Evolutionary conservation across 2,113 vertebrate genomes (phyloP).

Genomic region (Equus quagga): DNA sequence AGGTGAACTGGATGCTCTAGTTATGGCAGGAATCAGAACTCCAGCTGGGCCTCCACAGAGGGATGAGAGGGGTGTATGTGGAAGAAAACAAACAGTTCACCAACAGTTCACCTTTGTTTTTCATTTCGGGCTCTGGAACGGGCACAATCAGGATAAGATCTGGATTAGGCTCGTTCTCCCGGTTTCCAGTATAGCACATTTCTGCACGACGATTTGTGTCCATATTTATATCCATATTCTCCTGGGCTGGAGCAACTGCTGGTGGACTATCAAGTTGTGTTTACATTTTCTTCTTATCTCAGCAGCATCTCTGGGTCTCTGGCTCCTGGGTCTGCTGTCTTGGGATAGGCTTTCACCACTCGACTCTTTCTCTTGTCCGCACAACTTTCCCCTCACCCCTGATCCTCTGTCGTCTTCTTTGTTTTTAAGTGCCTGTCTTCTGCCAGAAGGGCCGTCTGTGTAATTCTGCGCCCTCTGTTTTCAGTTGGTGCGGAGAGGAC

Average conservation of each 20-base stretch:
- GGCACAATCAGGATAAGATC: constrained; percentile 16
- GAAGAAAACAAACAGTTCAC: background rate
- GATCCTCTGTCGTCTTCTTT: background rate
- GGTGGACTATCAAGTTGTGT: constrained; percentile 64
- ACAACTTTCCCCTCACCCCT: background rate
- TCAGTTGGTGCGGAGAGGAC: background rate
- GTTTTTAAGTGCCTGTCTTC: background rate
- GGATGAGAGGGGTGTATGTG: rapidly evolving
- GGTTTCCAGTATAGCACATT: constrained; percentile 40
- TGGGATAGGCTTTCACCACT: background rate
- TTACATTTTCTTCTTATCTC: constrained; percentile 82
- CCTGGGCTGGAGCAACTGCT: constrained; percentile 19
- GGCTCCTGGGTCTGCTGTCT: constrained; percentile 12
- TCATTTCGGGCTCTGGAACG: constrained; percentile 49
- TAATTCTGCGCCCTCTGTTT: background rate
- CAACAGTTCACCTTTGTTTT: background rate
- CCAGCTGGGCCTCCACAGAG: background rate
- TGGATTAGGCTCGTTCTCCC: background rate
- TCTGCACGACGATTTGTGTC: background rate
- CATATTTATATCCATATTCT: constrained; percentile 33
- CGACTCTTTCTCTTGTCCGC: background rate
- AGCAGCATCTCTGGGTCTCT: constrained; percentile 65
- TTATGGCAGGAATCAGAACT: background rate
- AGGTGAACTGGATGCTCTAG: background rate
- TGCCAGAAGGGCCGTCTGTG: background rate